phyloP scores from a whole-genome alignment of 2,113 vertebrate genomes.

The Hippocampus barbouri region DNA sequence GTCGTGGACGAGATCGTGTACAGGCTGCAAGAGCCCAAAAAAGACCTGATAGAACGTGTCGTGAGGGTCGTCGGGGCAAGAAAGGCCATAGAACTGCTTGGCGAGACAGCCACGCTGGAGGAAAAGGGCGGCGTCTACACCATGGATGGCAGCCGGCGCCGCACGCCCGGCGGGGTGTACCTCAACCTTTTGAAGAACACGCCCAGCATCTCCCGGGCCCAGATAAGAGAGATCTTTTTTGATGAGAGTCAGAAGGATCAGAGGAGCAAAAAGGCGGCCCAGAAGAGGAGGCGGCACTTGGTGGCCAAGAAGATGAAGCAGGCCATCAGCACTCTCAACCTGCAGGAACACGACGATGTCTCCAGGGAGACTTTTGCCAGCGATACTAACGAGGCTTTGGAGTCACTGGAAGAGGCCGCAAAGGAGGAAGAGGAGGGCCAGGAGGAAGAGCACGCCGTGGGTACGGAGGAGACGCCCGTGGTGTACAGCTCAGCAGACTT shows the following conservation, averaged over 20 bases:
- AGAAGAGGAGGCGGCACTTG: slow-evolving; percentile 84
- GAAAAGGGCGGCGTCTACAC: slow-evolving; percentile 88
- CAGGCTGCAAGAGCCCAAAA: slow-evolving; percentile 90
- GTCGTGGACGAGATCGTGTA: slow-evolving; percentile 89
- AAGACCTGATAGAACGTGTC: slow-evolving; percentile 84
- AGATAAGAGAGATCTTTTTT: slow-evolving; percentile 87
- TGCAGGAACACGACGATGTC: slow-evolving; percentile 91
- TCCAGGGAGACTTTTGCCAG: slow-evolving; percentile 96
- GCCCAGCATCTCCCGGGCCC: slow-evolving; percentile 81
- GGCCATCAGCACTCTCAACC: slow-evolving; percentile 87
- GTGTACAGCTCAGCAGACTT: slow-evolving; percentile 85
- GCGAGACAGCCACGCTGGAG: slow-evolving; percentile 88
- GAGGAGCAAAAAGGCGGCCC: slow-evolving; percentile 88
- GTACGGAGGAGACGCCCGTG: slow-evolving; percentile 81
- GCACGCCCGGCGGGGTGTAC: slow-evolving; percentile 95
- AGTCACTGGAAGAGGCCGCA: slow-evolving; percentile 86
- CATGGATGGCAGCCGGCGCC: slow-evolving; percentile 87
- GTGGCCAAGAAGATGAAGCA: slow-evolving; percentile 95
- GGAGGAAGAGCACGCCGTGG: slow-evolving; percentile 74
- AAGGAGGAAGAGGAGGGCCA: slow-evolving; percentile 72
- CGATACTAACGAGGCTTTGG: slow-evolving; percentile 92
- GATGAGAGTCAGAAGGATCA: slow-evolving; percentile 84
- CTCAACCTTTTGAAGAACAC: slow-evolving; percentile 92
- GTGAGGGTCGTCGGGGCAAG: slow-evolving; percentile 84
- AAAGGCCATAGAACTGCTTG: slow-evolving; percentile 88